phyloP scores from a whole-genome alignment of 2,797 vertebrate species.

The Acrossocheilus wenchowensis region DNA sequence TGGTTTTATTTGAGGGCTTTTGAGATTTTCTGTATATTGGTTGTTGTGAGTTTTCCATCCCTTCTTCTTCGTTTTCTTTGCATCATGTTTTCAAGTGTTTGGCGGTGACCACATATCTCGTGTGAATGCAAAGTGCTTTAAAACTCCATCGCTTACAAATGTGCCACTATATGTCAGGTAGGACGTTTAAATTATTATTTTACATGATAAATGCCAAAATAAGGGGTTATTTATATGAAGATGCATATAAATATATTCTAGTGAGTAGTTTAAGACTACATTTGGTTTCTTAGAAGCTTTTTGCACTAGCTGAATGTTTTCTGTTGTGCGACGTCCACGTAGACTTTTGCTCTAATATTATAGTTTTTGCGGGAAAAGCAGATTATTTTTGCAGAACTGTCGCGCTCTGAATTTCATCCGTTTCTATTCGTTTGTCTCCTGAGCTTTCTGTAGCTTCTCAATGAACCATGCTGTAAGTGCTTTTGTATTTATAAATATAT shows the following conservation, averaged over 20 bases:
- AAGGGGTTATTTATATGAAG: conserved; percentile 85
- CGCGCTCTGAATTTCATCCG: conserved; percentile 73
- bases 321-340: conserved; percentile 77
- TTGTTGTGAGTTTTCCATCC: conserved; percentile 52
- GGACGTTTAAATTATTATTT: conserved; percentile 82
- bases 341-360: conserved; percentile 71
- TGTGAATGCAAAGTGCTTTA: conserved; percentile 80
- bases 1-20: conserved; percentile 71
- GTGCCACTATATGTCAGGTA: conserved; percentile 82
- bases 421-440: conserved; percentile 76
- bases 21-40: conserved; percentile 58
- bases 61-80: conserved; percentile 46
- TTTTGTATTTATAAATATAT: conserved; percentile 80
- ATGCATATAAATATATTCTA: conserved; percentile 77
- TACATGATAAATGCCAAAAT: conserved; percentile 84
- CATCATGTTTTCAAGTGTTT: conserved; percentile 57
- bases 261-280: conserved; percentile 78
- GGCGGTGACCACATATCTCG: conserved; percentile 78
- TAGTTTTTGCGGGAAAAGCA: conserved; percentile 77
- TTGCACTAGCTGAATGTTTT: conserved; percentile 84
- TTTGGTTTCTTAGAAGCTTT: conserved; percentile 81
- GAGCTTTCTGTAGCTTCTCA: conserved; percentile 78
- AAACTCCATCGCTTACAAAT: conserved; percentile 80
- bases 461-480: conserved; percentile 79
- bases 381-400: conserved; percentile 82